These are phyloP conservation scores for Vombatus ursinus DNA, from an alignment of 2,113 vertebrate genomes.

Conservation along the genomic window DNA sequence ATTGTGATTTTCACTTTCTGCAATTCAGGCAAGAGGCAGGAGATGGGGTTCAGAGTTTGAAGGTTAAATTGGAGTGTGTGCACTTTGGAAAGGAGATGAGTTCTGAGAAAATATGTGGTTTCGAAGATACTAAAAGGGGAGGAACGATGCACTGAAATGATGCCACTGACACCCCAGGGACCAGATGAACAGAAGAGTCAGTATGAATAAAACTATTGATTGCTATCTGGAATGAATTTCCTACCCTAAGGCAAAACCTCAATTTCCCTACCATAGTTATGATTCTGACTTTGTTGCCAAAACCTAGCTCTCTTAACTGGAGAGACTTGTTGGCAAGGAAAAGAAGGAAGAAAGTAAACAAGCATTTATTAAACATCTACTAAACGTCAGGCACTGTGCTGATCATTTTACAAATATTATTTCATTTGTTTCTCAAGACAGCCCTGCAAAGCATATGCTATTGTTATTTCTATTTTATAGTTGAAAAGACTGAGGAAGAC, in stretches of 20 bases:
- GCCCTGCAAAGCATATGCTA: neutral
- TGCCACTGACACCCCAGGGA: accelerated
- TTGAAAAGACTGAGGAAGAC: neutral
- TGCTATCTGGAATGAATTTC: neutral
- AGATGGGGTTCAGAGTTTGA: neutral
- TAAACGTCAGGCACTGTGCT: neutral
- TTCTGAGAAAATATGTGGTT: neutral
- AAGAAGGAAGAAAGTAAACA: neutral
- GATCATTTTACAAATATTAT: neutral
- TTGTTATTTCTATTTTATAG: neutral
- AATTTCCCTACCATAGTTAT: neutral
- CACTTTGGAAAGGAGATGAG: neutral
- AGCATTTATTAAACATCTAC: neutral
- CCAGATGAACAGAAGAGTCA: neutral
- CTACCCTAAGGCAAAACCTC: neutral
- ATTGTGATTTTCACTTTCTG: neutral
- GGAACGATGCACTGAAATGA: neutral
- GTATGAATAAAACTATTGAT: neutral
- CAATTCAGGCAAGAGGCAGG: neutral
- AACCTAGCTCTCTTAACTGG: neutral
- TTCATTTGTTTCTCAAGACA: neutral
- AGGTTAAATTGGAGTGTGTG: neutral
- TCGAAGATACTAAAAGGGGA: neutral
- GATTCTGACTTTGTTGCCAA: neutral
- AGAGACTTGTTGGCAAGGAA: neutral